Percentiles rank a stretch among this genome's conserved stretches.
Evolutionary conservation across 2,888 invertebrate genomes (phyloP).

Genomic region (Melipona beecheii): DNA sequence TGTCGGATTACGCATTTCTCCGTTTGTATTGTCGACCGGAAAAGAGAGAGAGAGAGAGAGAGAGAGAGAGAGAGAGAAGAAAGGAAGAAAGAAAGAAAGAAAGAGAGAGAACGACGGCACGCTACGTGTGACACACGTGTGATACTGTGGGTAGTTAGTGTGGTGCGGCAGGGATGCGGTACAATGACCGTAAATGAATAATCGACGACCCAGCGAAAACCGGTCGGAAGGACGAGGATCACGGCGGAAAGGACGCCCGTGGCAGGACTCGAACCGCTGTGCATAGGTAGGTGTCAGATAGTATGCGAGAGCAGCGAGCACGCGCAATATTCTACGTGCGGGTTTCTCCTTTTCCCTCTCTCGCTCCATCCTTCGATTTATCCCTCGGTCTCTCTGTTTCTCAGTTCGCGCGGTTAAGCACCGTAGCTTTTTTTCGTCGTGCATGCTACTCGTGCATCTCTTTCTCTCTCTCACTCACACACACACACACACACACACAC

Average conservation of each 20-base stretch:
- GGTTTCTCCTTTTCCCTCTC: constrained; percentile 13
- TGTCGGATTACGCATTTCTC: constrained; percentile 3
- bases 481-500: too few species aligned
- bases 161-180: constrained; percentile 52
- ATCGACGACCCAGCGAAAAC: constrained; percentile 47
- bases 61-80: constrained; percentile 1
- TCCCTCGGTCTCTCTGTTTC: constrained; percentile 4
- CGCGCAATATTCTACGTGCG: constrained; percentile 58
- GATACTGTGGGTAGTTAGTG: constrained; percentile 32
- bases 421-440: constrained; percentile 28
- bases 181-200: constrained; percentile 59
- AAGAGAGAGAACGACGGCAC: background rate
- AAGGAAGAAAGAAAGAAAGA: background rate
- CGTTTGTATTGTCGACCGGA: constrained; percentile 16
- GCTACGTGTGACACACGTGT: constrained; percentile 51
- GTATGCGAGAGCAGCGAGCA: constrained; percentile 53
- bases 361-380: constrained; percentile 6
- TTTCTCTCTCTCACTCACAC: background rate
- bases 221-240: constrained; percentile 59
- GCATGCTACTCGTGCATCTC: constrained; percentile 28
- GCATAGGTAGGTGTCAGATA: constrained; percentile 62
- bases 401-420: constrained; percentile 17
- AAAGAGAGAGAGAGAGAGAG: constrained; percentile 1
- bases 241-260: constrained; percentile 60
- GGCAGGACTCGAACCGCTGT: constrained; percentile 54